Evolutionary conservation across 2,113 vertebrate genomes (phyloP).

Genomic region (Syngnathus scovelli): DNA sequence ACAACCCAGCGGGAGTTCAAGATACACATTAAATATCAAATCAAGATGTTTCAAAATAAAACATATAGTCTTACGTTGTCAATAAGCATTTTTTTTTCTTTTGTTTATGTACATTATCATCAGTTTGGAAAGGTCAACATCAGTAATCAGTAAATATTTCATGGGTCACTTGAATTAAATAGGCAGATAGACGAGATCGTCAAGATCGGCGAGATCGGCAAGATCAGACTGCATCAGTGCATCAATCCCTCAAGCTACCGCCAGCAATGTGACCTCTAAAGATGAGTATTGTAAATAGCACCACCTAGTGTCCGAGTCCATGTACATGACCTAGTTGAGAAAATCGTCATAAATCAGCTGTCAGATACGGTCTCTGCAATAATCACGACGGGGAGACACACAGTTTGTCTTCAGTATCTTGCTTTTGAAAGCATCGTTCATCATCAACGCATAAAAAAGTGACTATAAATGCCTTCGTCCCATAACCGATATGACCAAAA

Average conservation of each 20-base stretch:
- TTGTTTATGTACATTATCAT: neutral
- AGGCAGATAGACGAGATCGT: neutral
- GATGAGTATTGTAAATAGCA: conserved; percentile 47
- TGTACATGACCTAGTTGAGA: conserved; percentile 6
- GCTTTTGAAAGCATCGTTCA: neutral
- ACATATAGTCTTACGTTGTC: neutral
- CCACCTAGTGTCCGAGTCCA: conserved; percentile 64
- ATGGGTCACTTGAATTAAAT: neutral
- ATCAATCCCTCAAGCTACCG: conserved; percentile 16
- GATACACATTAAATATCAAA: neutral
- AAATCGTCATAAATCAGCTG: neutral
- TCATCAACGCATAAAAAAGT: neutral
- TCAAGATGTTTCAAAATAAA: neutral
- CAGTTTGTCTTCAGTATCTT: neutral
- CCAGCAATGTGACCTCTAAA: conserved; percentile 21
- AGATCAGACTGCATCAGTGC: neutral
- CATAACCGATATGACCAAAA: neutral
- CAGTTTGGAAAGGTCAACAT: neutral
- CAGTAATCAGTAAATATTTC: neutral
- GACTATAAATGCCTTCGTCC: neutral
- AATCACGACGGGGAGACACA: neutral
- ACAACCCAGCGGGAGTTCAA: neutral
- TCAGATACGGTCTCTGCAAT: neutral
- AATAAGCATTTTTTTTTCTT: neutral
- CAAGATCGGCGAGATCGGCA: neutral